These are phyloP conservation scores for Dreissena rostriformis DNA, from an alignment of 1,140 invertebrate species.

Conservation along the genomic window DNA sequence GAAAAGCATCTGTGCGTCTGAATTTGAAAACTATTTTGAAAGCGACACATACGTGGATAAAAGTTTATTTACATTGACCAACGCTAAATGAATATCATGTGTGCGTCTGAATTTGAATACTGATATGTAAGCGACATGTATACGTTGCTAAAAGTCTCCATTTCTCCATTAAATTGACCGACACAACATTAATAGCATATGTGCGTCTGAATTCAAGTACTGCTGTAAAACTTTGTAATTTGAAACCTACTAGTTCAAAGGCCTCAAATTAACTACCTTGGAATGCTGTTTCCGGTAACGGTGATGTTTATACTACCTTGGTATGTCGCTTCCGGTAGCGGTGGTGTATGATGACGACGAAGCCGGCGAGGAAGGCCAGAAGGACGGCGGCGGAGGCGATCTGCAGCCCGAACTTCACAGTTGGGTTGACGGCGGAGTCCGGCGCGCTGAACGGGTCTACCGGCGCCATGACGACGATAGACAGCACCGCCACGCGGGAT, in stretches of 20 bases:
- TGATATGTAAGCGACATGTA: too few species aligned
- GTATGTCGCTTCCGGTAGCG: neutral
- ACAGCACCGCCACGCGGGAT: constrained; percentile 16
- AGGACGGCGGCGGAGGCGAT: constrained; percentile 14
- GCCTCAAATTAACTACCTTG: neutral
- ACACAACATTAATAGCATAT: too few species aligned
- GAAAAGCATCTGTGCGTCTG: too few species aligned
- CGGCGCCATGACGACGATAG: constrained; percentile 19
- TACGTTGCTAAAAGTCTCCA: too few species aligned
- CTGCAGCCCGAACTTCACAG: constrained; percentile 4
- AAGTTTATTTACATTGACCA: too few species aligned
- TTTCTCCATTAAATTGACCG: too few species aligned
- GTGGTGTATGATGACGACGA: constrained; percentile 28
- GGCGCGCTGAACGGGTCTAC: neutral
- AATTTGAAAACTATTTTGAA: too few species aligned
- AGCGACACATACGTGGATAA: too few species aligned
- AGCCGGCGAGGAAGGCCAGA: constrained; percentile 15
- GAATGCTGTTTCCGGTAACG: neutral
- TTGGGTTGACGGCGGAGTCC: neutral
- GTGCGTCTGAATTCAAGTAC: too few species aligned
- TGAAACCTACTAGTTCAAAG: neutral
- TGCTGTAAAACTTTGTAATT: too few species aligned
- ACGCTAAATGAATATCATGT: too few species aligned
- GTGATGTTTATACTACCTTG: constrained; percentile 14
- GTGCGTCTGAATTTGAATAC: too few species aligned